These are phyloP conservation scores for Nymphicus hollandicus DNA, from an alignment of 2,113 vertebrate genomes.

Conservation along the genomic window DNA sequence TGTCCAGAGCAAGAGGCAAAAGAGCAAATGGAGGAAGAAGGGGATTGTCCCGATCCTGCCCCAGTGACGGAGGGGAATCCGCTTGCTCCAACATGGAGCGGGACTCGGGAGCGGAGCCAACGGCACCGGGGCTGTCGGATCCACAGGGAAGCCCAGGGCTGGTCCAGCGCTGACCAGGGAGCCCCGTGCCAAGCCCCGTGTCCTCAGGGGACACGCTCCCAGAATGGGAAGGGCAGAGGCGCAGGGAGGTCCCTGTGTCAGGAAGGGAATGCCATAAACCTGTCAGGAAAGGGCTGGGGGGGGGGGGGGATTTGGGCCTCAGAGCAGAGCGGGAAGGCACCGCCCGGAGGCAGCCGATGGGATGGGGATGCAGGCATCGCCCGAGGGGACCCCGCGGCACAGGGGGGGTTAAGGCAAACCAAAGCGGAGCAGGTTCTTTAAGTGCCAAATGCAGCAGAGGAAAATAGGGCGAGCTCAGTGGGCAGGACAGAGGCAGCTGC, in stretches of 20 bases:
- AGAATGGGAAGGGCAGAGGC: not conserved
- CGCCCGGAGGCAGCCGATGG: not conserved
- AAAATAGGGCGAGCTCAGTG: constrained; percentile 34
- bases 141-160: not conserved
- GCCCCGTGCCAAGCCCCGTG: rapidly evolving
- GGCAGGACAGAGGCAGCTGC: constrained; percentile 59
- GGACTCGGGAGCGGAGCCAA: not conserved
- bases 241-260: not conserved
- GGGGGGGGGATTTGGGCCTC: not conserved
- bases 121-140: not conserved
- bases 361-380: not conserved
- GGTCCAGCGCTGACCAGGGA: not conserved
- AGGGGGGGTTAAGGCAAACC: constrained; percentile 14
- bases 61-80: not conserved
- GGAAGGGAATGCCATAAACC: not conserved
- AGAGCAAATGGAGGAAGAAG: not conserved
- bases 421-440: not conserved
- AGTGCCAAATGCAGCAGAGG: constrained; percentile 26
- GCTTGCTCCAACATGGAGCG: rapidly evolving
- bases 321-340: not conserved
- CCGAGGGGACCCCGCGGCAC: not conserved
- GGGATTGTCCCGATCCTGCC: not conserved
- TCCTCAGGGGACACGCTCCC: not conserved
- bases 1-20: not conserved
- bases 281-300: not conserved